Percentiles rank a stretch among this genome's conserved stretches.
Evolutionary conservation across 2,797 vertebrate genomes (phyloP).

Genomic region (Melanotaenia nigrans): DNA sequence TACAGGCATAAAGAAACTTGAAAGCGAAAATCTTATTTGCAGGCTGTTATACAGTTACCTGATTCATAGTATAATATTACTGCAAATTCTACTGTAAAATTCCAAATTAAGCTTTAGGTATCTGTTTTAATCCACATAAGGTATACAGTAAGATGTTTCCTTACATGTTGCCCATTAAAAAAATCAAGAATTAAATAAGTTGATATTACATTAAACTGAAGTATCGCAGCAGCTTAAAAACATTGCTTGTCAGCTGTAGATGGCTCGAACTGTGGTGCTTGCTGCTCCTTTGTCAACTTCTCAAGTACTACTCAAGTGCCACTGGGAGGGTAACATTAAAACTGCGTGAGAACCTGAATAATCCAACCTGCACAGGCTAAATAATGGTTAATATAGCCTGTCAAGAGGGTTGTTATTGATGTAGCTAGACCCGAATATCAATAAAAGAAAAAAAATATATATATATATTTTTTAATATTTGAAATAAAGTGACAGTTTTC

Average conservation of each 20-base stretch:
- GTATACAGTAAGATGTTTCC: background rate
- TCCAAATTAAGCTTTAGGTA: background rate
- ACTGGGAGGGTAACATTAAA: background rate
- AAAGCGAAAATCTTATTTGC: background rate
- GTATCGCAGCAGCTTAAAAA: no score
- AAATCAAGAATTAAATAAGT: background rate
- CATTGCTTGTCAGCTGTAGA: background rate
- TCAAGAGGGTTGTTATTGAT: no score
- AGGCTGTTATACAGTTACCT: background rate
- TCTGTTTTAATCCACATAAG: background rate
- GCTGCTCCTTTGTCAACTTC: background rate
- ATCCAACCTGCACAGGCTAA: background rate
- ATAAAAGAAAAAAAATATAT: no score
- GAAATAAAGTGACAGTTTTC: no score
- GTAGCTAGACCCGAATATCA: no score
- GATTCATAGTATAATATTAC: background rate
- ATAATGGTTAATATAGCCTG: no score
- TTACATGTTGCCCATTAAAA: background rate
- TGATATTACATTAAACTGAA: no score
- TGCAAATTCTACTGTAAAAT: background rate
- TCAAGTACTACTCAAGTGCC: background rate
- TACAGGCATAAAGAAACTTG: background rate
- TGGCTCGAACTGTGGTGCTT: background rate
- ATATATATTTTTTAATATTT: no score
- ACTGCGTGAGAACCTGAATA: background rate